Base-by-base conservation (phyloP, 2,888 invertebrate species). In the Griposia aprilina region DNA sequence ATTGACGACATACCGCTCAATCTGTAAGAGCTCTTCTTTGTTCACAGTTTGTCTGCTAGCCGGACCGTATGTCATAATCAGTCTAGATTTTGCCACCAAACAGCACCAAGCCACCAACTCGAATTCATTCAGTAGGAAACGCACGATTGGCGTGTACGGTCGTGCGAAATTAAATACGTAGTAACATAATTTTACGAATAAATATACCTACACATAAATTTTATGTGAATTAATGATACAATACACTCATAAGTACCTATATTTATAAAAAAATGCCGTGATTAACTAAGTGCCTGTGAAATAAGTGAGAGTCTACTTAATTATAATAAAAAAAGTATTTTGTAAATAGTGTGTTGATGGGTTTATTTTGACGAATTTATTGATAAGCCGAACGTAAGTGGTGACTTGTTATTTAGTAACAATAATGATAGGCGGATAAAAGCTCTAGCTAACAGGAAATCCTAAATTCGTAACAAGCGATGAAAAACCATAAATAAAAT, bases 91-190 rank as follows among this genome's bases (percentile, higher is more conserved):
- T 26, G 50, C 15, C 57, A 63, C 23, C 26, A 36, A 41, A 41
- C 41, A 5, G 41, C 41, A 41, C 41, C 5, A 41, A 5, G 50
- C 15, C 57, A 70, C 23, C 23, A 65, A 80, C 13, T 36, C n/a
- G 36, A 80, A 81, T 50, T 75, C 48, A 81, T 50, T 75, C 48
- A 82, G 82, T 79, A 52, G 45, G 17, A 55, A 72, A 7, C 13
- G 48, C 20, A 63, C 59, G 17, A 36, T 15, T 10, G 59, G 41
- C 23, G 75, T 15, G 48, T 23, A 15, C 52, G 59, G 84, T 59
- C 52, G 80, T 74, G 69, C 65, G 1, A 52, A 68, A 52, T 70
- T 1, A 66, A 62, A 50, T 63, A 41, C 41, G 5, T 41, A n/a
- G 20, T 20, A 66, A 59, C 26, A 81, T 65, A 67, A 72, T 78